Conservation (phyloP, 2,113 vertebrate genomes). For the Galeopterus variegatus region DNA sequence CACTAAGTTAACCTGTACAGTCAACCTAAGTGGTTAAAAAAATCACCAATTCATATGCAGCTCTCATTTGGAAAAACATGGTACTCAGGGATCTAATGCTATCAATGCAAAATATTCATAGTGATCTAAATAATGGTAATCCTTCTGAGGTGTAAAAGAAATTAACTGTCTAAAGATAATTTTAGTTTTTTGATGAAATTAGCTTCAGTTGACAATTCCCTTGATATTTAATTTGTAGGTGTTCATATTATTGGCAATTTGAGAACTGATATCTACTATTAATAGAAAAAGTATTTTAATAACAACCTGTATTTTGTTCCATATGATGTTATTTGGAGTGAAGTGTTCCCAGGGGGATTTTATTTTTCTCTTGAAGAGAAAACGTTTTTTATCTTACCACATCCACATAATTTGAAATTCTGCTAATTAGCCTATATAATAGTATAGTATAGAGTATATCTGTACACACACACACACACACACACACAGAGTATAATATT, state of each 20-base stretch:
- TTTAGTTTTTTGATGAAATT: not conserved
- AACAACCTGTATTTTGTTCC: not conserved
- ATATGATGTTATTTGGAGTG: not conserved
- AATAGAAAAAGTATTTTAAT: not conserved
- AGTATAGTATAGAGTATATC: not conserved
- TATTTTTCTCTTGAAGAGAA: conserved; percentile 35
- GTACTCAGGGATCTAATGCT: not conserved
- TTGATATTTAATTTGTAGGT: not conserved
- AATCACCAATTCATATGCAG: not conserved
- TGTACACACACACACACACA: not conserved
- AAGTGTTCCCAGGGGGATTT: not conserved
- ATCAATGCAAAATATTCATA: not conserved
- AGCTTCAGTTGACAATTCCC: not conserved
- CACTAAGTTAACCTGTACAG: not conserved
- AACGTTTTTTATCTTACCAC: not conserved
- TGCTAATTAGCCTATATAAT: not conserved
- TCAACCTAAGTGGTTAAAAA: not conserved
- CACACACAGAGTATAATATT: not conserved
- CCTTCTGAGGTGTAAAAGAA: not conserved
- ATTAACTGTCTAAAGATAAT: not conserved
- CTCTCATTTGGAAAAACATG: not conserved
- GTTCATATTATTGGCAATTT: not conserved
- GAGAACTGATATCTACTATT: not conserved
- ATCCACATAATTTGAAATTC: conserved; percentile 26
- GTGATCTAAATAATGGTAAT: not conserved